Evolutionary conservation across 2,113 vertebrate genomes (phyloP).

Genomic region (Addax nasomaculatus): DNA sequence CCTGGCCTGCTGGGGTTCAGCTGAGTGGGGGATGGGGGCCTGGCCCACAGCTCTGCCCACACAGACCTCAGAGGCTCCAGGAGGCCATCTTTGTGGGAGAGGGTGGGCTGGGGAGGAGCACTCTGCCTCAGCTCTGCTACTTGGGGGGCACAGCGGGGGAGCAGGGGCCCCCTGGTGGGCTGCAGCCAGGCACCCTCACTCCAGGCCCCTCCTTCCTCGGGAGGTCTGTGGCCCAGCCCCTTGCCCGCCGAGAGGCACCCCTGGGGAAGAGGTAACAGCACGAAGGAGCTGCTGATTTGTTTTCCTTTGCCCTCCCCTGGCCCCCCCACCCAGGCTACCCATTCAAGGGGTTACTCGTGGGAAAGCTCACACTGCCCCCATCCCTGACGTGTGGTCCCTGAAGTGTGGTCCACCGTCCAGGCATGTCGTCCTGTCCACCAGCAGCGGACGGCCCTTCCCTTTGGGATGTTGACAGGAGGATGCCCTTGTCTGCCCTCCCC

Average conservation of each 20-base stretch:
- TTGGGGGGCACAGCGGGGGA: background rate
- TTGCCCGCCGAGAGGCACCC: background rate
- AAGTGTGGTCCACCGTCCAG: background rate
- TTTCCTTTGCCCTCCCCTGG: background rate
- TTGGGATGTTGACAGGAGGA: background rate
- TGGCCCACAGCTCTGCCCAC: background rate
- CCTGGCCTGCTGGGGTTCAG: background rate
- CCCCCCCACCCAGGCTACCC: background rate
- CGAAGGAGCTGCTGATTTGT: too few species aligned
- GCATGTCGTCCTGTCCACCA: background rate
- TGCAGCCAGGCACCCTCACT: accelerated
- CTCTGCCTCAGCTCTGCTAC: background rate
- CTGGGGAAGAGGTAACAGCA: background rate
- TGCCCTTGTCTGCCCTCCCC: background rate
- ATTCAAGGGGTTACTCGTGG: accelerated
- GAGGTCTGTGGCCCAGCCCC: background rate
- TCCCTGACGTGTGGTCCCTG: accelerated
- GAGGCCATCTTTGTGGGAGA: accelerated
- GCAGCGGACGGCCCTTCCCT: background rate
- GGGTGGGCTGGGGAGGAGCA: too few species aligned
- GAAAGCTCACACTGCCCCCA: too few species aligned
- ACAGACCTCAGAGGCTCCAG: background rate
- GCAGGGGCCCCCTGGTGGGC: accelerated
- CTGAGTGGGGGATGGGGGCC: background rate
- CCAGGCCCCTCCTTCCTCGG: background rate